A percentile compares a stretch with the other conserved stretches of the same genome.
phyloP scores from a whole-genome alignment of 2,888 invertebrate genomes.

The Ramazzottius varieornatus region DNA sequence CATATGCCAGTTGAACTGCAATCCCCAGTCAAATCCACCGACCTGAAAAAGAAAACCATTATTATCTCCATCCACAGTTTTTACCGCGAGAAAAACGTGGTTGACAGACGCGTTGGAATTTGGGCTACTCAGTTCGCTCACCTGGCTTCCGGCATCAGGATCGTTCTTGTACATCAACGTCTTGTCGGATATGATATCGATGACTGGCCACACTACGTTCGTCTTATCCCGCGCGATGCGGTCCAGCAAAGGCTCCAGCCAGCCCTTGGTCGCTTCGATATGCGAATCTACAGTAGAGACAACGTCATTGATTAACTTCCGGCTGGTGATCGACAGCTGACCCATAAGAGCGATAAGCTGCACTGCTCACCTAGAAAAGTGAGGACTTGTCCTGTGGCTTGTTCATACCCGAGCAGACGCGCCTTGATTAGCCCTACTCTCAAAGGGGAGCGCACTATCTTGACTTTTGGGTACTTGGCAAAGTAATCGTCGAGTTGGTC shows the following conservation, averaged over 20 bases:
- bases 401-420: slow-evolving; percentile 23
- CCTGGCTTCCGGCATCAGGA: slow-evolving; percentile 6
- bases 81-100: no score
- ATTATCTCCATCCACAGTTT: no score
- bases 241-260: slow-evolving; percentile 22
- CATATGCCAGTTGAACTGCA: slow-evolving; percentile 30
- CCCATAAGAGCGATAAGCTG: no score
- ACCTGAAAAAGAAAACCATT: no score
- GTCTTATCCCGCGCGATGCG: slow-evolving; percentile 20
- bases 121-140: no score
- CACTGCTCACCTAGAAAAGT: no score
- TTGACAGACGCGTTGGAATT: no score
- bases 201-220: slow-evolving; percentile 22
- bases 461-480: slow-evolving; percentile 24
- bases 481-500: slow-evolving; percentile 26
- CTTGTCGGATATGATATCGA: slow-evolving; percentile 23
- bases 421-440: slow-evolving; percentile 27
- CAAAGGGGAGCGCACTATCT: slow-evolving; percentile 23
- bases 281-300: no score
- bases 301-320: no score
- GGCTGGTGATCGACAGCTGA: no score
- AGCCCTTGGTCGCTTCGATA: slow-evolving; percentile 27
- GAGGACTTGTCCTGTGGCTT: slow-evolving; percentile 24
- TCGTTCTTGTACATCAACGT: slow-evolving; percentile 18
- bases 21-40: slow-evolving; percentile 30